Conservation (phyloP, 2,888 invertebrate species). For the Meliscaeva auricollis region DNA sequence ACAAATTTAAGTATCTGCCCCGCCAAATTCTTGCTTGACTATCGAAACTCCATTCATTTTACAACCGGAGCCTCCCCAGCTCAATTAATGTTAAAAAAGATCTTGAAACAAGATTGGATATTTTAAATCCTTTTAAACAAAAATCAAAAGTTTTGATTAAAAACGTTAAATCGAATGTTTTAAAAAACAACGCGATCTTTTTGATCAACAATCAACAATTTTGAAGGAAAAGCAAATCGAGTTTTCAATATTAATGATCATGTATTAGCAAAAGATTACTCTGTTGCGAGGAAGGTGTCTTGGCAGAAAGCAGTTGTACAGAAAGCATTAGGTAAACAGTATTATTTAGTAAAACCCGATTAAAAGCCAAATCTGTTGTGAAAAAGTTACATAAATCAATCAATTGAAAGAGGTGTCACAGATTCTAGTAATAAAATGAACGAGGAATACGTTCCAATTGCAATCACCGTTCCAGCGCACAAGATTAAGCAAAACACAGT, state of each 20-base stretch:
- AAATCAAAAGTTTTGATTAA: not conserved
- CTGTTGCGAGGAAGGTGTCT: conserved; percentile 4
- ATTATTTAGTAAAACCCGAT: conserved; percentile 5
- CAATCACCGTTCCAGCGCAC: not conserved
- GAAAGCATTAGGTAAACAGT: conserved; percentile 20
- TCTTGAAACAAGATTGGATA: conserved; percentile 20
- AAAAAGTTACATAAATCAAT: conserved; percentile 11
- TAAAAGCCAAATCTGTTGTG: conserved; percentile 1
- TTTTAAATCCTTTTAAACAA: conserved; percentile 12
- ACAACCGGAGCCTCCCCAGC: conserved; percentile 13
- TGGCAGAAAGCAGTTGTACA: conserved; percentile 27
- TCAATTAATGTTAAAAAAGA: conserved; percentile 12
- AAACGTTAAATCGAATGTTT: not conserved
- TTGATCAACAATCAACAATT: no score
- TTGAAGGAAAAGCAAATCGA: not conserved
- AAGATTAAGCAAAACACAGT: not conserved
- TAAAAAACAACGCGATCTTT: no score
- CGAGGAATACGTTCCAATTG: conserved; percentile 9
- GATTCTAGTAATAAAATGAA: conserved; percentile 1
- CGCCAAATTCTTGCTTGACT: no score
- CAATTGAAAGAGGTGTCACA: not conserved
- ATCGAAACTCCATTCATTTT: conserved; percentile 14
- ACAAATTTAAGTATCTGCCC: not conserved
- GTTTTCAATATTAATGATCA: not conserved
- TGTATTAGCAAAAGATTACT: conserved; percentile 6